phyloP scores from a whole-genome alignment of 1,140 invertebrate genomes.

The Listronotus oregonensis region DNA sequence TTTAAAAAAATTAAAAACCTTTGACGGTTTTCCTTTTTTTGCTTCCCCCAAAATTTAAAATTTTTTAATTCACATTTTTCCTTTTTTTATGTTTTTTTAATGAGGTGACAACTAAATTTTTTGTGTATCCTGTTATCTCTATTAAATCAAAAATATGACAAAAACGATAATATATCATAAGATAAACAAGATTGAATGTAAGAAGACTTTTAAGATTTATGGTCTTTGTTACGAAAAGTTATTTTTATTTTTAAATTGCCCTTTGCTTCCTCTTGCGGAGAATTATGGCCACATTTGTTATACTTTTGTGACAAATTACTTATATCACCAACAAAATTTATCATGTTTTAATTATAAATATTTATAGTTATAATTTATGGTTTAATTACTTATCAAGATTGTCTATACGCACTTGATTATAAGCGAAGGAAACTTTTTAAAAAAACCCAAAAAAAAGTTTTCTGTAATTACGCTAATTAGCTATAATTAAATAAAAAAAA shows the following conservation, averaged over 20 bases:
- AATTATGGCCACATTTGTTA: conserved; percentile 2
- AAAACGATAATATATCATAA: conserved; percentile 7
- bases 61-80: not conserved
- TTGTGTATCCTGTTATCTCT: conserved; percentile 4
- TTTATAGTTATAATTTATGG: too few relatives aligned
- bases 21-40: too few relatives aligned
- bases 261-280: not conserved
- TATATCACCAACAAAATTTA: too few relatives aligned
- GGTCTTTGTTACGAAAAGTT: not conserved
- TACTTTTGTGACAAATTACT: too few relatives aligned
- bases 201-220: not conserved
- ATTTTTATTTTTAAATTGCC: conserved; percentile 10
- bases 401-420: too few relatives aligned
- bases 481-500: too few relatives aligned
- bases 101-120: conserved; percentile 6
- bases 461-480: too few relatives aligned
- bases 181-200: not conserved
- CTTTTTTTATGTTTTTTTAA: not conserved
- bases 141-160: conserved; percentile 1
- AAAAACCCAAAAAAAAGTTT: too few relatives aligned
- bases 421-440: too few relatives aligned
- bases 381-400: too few relatives aligned
- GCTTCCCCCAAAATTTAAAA: not conserved
- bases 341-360: too few relatives aligned
- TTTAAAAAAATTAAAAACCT: too few relatives aligned